Percentiles rank a stretch among this genome's conserved stretches.
phyloP scores from a whole-genome alignment of 2,888 invertebrate species.

The Parasteatoda lunata region DNA sequence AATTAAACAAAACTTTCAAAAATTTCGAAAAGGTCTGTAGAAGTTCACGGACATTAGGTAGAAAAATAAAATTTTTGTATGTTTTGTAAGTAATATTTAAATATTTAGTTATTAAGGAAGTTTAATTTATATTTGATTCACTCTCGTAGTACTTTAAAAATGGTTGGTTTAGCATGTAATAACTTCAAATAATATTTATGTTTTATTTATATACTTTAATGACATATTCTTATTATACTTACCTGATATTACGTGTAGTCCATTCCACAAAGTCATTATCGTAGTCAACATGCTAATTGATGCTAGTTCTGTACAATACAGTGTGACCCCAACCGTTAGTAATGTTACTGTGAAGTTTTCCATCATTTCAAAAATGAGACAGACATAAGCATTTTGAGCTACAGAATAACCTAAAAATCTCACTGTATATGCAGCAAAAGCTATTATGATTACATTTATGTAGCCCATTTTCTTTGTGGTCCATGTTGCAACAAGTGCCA shows the following conservation, averaged over 20 bases:
- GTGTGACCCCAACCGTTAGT: constrained; percentile 54
- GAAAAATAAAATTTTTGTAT: too few relatives aligned
- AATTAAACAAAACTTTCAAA: too few relatives aligned
- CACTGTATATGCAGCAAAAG: constrained; percentile 84
- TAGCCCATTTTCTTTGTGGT: constrained; percentile 84
- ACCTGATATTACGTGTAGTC: constrained; percentile 58
- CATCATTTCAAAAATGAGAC: constrained; percentile 59
- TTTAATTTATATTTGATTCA: too few relatives aligned
- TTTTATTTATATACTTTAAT: too few relatives aligned
- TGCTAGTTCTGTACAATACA: constrained; percentile 52
- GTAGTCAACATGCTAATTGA: constrained; percentile 50
- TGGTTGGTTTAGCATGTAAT: too few relatives aligned
- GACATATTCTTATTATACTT: not conserved
- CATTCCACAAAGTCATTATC: constrained; percentile 59
- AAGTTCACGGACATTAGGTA: too few relatives aligned
- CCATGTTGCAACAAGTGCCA: constrained; percentile 84
- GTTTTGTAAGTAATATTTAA: too few relatives aligned
- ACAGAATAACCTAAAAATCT: constrained; percentile 78
- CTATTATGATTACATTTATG: constrained; percentile 85
- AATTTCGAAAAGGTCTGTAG: too few relatives aligned
- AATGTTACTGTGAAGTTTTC: constrained; percentile 60
- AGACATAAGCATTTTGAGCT: constrained; percentile 32
- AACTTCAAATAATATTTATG: too few relatives aligned
- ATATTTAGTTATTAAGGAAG: too few relatives aligned
- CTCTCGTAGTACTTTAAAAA: too few relatives aligned